Conservation (phyloP, 2,797 vertebrate species). For the Cyprinodon diabolis region DNA sequence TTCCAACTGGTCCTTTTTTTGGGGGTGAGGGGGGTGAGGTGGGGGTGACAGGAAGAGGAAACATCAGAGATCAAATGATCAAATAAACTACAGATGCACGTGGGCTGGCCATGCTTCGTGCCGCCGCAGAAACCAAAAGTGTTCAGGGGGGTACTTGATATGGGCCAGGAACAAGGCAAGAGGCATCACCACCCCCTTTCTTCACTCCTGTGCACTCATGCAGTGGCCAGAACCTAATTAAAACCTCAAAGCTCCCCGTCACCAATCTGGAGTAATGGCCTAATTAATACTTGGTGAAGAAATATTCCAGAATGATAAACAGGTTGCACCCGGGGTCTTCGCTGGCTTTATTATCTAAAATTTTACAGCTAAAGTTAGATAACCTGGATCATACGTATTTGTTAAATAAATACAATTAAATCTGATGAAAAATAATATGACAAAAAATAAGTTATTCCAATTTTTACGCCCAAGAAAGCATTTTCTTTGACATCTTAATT, state of each 20-base stretch:
- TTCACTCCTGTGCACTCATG: constrained; percentile 83
- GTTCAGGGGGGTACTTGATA: constrained; percentile 77
- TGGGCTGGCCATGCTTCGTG: constrained; percentile 68
- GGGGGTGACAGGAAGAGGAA: constrained; percentile 54
- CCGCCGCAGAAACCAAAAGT: constrained; percentile 68
- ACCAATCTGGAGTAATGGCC: constrained; percentile 85
- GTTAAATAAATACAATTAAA: constrained; percentile 37
- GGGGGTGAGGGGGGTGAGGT: neutral
- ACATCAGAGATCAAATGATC: constrained; percentile 70
- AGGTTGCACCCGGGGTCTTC: constrained; percentile 77
- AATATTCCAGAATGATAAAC: constrained; percentile 82
- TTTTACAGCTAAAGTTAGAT: constrained; percentile 59
- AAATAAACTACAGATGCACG: constrained; percentile 74
- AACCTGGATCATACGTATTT: constrained; percentile 55
- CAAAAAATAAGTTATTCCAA: neutral
- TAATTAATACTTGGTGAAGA: constrained; percentile 84
- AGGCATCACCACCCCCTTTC: constrained; percentile 73
- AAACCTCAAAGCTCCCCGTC: constrained; percentile 86
- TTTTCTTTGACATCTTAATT: neutral
- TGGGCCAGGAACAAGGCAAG: constrained; percentile 74
- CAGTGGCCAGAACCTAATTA: constrained; percentile 85
- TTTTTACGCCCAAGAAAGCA: neutral
- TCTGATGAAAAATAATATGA: neutral
- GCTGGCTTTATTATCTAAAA: constrained; percentile 72
- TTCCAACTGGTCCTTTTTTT: constrained; percentile 68